Evolutionary conservation across 1,140 invertebrate species (phyloP).

Genomic region (Dreissena polymorpha): DNA sequence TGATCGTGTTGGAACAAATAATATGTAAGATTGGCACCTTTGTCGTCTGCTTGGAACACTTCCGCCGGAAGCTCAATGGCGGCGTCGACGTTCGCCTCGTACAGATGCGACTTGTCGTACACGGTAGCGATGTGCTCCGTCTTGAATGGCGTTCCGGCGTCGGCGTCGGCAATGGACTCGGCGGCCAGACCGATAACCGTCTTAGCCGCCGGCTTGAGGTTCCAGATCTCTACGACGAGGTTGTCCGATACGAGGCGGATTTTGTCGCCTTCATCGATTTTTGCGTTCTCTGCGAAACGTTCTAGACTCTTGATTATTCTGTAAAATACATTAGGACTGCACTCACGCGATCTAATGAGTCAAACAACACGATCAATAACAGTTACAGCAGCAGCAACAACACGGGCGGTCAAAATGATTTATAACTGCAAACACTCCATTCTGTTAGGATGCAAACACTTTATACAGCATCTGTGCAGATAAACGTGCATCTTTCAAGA

Average conservation of each 20-base stretch:
- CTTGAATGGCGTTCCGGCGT: slow-evolving; percentile 32
- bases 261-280: slow-evolving; percentile 57
- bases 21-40: slow-evolving; percentile 40
- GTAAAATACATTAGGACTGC: neutral
- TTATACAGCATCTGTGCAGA: no score
- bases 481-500: no score
- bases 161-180: slow-evolving; percentile 27
- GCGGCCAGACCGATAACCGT: slow-evolving; percentile 70
- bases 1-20: no score
- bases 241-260: slow-evolving; percentile 70
- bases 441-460: no score
- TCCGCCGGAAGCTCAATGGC: slow-evolving; percentile 70
- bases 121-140: slow-evolving; percentile 60
- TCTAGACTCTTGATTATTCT: slow-evolving; percentile 71
- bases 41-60: slow-evolving; percentile 58
- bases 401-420: no score
- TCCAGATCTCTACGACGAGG: slow-evolving; percentile 72
- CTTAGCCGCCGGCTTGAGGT: slow-evolving; percentile 49
- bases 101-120: slow-evolving; percentile 58
- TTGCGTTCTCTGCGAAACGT: slow-evolving; percentile 62
- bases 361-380: no score
- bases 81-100: slow-evolving; percentile 64
- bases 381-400: no score
- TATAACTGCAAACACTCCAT: no score
- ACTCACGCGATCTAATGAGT: no score